Percentiles rank a stretch among this genome's conserved stretches.
Conservation (phyloP, 2,113 vertebrate species). For the Syrrhaptes paradoxus region DNA sequence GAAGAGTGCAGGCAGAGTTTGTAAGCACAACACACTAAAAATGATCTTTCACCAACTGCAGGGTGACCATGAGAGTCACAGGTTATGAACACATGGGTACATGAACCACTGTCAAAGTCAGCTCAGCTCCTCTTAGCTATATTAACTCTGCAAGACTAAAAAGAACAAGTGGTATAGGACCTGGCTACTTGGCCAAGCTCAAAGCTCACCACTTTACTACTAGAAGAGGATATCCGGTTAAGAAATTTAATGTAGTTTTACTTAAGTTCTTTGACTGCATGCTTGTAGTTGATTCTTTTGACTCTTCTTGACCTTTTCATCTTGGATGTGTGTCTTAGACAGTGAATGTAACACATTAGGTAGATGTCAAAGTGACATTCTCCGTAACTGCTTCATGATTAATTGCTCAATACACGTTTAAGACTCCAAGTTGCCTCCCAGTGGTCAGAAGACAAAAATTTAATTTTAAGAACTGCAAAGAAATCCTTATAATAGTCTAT, state of each 20-base stretch:
- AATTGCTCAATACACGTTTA: background rate
- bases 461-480: background rate
- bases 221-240: background rate
- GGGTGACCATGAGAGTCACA: too few species aligned
- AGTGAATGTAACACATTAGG: background rate
- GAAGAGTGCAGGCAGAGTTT: background rate
- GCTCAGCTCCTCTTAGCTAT: background rate
- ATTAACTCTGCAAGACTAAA: background rate
- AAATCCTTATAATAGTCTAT: background rate
- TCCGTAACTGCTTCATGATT: background rate
- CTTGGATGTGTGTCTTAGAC: background rate
- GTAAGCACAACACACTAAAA: background rate
- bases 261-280: background rate
- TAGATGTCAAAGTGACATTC: background rate
- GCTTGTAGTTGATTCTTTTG: background rate
- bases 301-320: background rate
- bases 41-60: background rate
- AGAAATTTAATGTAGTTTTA: background rate
- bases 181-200: background rate
- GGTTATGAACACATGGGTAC: too few species aligned
- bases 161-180: background rate
- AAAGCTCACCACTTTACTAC: background rate
- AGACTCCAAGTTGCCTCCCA: background rate
- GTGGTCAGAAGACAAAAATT: background rate
- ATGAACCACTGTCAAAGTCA: background rate